phyloP scores from a whole-genome alignment of 2,113 vertebrate genomes.

The Glaucomys volans region DNA sequence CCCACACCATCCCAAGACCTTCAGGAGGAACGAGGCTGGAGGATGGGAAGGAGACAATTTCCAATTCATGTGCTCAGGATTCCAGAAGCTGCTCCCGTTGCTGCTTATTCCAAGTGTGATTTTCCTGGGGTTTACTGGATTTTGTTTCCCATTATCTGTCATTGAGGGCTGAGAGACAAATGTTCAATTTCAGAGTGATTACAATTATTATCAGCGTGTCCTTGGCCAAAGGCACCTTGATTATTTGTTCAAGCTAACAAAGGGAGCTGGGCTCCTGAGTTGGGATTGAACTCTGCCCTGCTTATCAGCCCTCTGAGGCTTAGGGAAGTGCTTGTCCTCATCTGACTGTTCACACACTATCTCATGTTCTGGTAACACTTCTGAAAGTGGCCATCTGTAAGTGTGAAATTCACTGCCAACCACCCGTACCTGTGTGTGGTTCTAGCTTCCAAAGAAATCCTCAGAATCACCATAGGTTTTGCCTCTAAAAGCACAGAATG shows the following conservation, averaged over 20 bases:
- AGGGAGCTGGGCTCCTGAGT: background rate
- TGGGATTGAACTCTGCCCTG: background rate
- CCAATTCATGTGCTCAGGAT: background rate
- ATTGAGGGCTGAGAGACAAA: background rate
- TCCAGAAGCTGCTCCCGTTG: background rate
- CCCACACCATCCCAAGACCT: background rate
- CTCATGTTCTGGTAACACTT: background rate
- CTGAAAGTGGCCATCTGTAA: background rate
- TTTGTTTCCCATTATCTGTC: background rate
- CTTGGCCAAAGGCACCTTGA: conserved; percentile 39
- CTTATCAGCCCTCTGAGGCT: background rate
- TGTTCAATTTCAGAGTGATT: background rate
- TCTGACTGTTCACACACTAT: background rate
- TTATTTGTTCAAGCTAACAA: background rate
- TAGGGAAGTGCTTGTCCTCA: background rate
- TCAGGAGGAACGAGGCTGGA: background rate
- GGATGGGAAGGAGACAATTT: background rate
- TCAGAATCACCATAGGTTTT: background rate
- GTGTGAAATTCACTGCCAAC: background rate
- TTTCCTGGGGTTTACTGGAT: background rate
- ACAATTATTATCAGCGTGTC: background rate
- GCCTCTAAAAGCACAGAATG: background rate
- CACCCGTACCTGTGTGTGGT: background rate
- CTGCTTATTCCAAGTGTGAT: background rate
- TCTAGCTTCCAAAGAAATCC: background rate